Evolutionary conservation across 2,113 vertebrate species (phyloP), one percentile per base, ranked within the genome.

Genomic region (Siniperca knerii): DNA sequence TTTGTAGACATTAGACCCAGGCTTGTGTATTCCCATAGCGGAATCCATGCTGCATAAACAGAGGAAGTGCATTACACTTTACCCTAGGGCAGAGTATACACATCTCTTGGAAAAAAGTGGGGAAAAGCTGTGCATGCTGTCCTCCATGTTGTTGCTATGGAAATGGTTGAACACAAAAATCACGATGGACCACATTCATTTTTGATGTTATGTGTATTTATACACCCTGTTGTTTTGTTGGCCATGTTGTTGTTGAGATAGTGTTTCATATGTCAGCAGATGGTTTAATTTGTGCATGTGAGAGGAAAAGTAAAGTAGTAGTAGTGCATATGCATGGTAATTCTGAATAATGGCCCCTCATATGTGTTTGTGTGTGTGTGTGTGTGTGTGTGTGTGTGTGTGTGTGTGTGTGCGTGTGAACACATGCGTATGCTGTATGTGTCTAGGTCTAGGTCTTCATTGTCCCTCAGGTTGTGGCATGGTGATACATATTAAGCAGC

Each of bases 61-160:
- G 85, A 83, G 81, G 81, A 93, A 91, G 81, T 92, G 87, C 89
- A 91, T 93, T 91, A 83, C 35, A 48, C 20, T 74, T 85, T 76
- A 48, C 83, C 71, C 44, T 5, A 2, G 75, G 67, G 77, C 46
- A 64, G 1, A 77, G 77, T 11, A 70, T 65, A 73, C 20, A 85
- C 60, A 48, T 81, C 50, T 76, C n/a, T 55, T 58, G 18, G n/a
- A 54, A 54, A 23, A 83, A 16, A 50, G 33, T 12, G 0, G 9
- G 16, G 29, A 2, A 29, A 55, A 55, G 35, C 37, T 79, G 37
- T 73, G 37, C 54, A 54, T 29, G 29, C 29, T 29, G 29, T 50
- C 55, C 40, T 48, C 9, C 29, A 50, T 82, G 72, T 81, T 81
- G 21, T 44, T 68, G n/a, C 66, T 58, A 65, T 75, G 64, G 29